A percentile compares a stretch with the other conserved stretches of the same genome.
Conservation (phyloP, 2,113 vertebrate genomes). For the Falco punctatus region DNA sequence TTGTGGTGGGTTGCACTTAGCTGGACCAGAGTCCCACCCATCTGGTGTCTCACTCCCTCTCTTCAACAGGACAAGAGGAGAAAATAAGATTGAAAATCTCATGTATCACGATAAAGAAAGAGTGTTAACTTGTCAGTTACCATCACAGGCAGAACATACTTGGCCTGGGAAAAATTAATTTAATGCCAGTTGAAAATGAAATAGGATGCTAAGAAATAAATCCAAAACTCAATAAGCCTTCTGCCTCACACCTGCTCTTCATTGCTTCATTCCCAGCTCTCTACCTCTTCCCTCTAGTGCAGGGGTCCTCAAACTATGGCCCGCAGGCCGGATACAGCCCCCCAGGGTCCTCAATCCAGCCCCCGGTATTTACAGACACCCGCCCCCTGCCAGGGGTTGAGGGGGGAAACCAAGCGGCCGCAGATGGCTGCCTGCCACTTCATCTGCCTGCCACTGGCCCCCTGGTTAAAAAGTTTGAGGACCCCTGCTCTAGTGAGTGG, state of each 20-base stretch:
- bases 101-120: not conserved
- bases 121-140: not conserved
- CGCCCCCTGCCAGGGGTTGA: too few relatives aligned
- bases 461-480: too few relatives aligned
- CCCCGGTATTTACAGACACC: too few relatives aligned
- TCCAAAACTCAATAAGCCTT: not conserved
- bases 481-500: rapidly evolving
- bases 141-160: not conserved
- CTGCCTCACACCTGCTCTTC: not conserved
- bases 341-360: too few relatives aligned
- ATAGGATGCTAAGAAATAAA: not conserved
- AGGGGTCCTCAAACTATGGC: too few relatives aligned
- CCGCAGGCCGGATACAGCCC: too few relatives aligned
- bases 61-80: not conserved
- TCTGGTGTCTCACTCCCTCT: not conserved
- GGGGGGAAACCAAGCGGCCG: too few relatives aligned
- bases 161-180: not conserved
- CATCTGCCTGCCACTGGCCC: too few relatives aligned
- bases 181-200: not conserved
- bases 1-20: not conserved
- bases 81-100: not conserved
- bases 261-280: not conserved
- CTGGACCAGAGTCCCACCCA: not conserved
- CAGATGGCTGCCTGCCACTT: too few relatives aligned
- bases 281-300: not conserved